These are phyloP conservation scores for Actinia tenebrosa DNA, from an alignment of 64 coral and sea anemone genomes.

Conservation along the genomic window DNA sequence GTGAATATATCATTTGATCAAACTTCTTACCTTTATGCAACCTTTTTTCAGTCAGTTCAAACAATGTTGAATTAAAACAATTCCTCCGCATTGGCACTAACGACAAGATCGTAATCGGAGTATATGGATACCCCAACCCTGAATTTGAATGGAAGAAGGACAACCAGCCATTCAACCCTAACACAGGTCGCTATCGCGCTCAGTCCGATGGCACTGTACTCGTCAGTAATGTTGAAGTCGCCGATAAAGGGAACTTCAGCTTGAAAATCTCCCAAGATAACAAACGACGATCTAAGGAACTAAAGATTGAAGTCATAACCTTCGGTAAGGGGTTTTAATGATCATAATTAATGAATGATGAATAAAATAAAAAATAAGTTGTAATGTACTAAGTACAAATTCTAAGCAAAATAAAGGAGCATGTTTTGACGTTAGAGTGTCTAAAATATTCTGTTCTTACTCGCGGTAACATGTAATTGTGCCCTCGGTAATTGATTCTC, in stretches of 20 bases:
- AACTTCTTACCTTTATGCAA: not conserved
- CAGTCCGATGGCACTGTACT: not conserved
- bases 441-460: too few species aligned
- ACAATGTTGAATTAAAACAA: not conserved
- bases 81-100: conserved; percentile 8
- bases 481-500: too few species aligned
- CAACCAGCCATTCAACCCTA: not conserved
- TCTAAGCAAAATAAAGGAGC: too few species aligned
- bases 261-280: not conserved
- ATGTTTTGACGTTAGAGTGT: too few species aligned
- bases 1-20: not conserved
- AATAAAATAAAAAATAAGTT: too few species aligned
- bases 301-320: conserved; percentile 31
- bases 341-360: too few species aligned
- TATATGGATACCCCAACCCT: conserved; percentile 27
- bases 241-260: conserved; percentile 40
- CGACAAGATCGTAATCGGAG: conserved; percentile 10
- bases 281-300: too few species aligned
- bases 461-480: too few species aligned
- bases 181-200: not conserved
- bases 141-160: conserved; percentile 30
- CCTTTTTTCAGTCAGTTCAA: conserved; percentile 17
- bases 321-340: conserved; percentile 21
- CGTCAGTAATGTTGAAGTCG: not conserved
- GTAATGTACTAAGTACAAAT: too few species aligned